Base-by-base conservation (phyloP, 1,140 invertebrate genomes). In the Drosophila kohkoa region DNA sequence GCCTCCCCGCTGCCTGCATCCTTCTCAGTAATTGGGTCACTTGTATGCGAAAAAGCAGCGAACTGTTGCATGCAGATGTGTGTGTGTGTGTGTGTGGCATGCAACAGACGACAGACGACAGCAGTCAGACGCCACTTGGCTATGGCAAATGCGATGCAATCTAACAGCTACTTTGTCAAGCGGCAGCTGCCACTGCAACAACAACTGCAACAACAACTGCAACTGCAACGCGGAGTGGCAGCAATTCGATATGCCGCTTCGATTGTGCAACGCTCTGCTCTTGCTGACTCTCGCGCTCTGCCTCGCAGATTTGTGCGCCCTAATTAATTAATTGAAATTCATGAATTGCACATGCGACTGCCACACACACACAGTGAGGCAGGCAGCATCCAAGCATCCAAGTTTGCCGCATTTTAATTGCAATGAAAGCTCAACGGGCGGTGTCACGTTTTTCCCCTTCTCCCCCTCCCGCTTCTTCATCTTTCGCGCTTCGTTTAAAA, bases 241-340 rank as follows among this genome's bases (percentile, higher is more conserved):
- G 41, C 41, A 5, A 82, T 82, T 69, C 80, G 83, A 87, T 88
- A 72, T 79, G 65, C 16, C 55, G 76, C 72, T 65, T 87, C 82
- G 82, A 86, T 82, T 86, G 72, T 60, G 35, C 35, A 38, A 10
- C 55, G 28, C 20, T 3, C 20, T 20, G 20, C 20, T 20, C 20
- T 20, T 20, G 20, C 68, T 38, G 35, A 25, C 43, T 48, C 16
- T 8, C 16, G 20, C 51, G 15, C 15, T 25, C 25, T n/a, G 41
- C 38, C 48, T 38, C 35, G 49, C 80, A 87, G 80, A 87, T 88
- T 87, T 88, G 77, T 83, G 83, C 70, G 80, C 69, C 85, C 83
- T 87, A 87, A 87, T 87, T 87, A 87, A 87, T 87, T 87, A 87
- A 87, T 87, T 87, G 83, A 87, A 87, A 87, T 87, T 87, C 83